Base-by-base conservation (phyloP, 2,888 invertebrate genomes). In the Pelosia muscerda region DNA sequence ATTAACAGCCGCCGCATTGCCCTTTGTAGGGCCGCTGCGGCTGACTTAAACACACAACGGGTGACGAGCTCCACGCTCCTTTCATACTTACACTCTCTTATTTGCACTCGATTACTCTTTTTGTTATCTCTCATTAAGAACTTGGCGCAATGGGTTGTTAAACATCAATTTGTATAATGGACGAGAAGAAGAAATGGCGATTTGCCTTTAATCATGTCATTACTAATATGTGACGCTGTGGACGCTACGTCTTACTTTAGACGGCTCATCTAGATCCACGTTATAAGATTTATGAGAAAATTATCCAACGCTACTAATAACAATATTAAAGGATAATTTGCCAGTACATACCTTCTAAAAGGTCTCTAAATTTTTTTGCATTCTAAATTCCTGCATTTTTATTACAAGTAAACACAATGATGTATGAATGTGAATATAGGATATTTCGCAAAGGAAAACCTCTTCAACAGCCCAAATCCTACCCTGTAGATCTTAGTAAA, bases 41-140 rank as follows among this genome's bases (percentile, higher is more conserved):
- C 91, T 85, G 85, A 86, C 88, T 92, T 94, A 94, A 94, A 94
- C 94, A 95, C 93, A 94, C 94, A 95, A 94, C 94, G 92, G 92
- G 93, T 92, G 94, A 95, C 94, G 92, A 91, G 89, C 86, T 86
- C 84, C 87, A 85, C 86, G 88, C 89, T 90, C 88, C 89, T 89
- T 91, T 90, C 90, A 90, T 91, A 91, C 88, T 38, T 84, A 82
- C 83, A 82, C 90, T 88, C 90, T 91, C 92, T 94, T 94, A 94
- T 95, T 95, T 94, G 94, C 94, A 93, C 92, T 91, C 86, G 89
- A 90, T 92, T 90, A 88, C 87, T 86, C 88, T 92, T 93, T 93
- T 94, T 93, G 85, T 92, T 84, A 80, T 86, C 85, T 92, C 92
- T 93, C 91, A 92, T 93, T 94, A 93, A 89, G 87, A 87, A 84